Evolutionary conservation across 2,888 invertebrate genomes (phyloP), one percentile per base, ranked within the genome.

Genomic region (Apeira syringaria): DNA sequence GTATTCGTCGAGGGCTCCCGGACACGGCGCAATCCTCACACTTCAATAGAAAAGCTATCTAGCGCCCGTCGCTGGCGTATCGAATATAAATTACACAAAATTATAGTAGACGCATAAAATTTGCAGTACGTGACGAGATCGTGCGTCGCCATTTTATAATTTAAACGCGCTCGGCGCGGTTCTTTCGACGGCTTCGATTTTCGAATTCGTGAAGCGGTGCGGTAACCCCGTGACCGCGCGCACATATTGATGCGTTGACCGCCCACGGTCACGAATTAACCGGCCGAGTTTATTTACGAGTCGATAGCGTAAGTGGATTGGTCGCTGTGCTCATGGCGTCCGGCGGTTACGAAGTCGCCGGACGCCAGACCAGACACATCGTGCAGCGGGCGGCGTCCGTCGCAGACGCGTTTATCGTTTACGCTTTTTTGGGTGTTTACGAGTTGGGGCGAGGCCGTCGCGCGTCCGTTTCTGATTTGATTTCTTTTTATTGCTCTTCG

Each of bases 71-170:
- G 35, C 9, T 11, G 40, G 68, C 75, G 83, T 72, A 81, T 78
- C 79, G 88, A 85, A 88, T 88, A 85, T 86, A 85, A 86, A 88
- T 83, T 83, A 83, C 76, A 79, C 76, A 67, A 84, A 75, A 76
- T 77, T 75, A 76, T 77, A 74, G 74, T 67, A 75, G 73, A 70
- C 73, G 74, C 72, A 77, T 75, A 74, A 75, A 74, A 71, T 75
- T 74, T 61, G 73, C 77, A 66, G 61, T 61, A 65, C 71, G 68
- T 72, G 70, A 61, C 59, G 53, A 59, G 59, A 61, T 59, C 50
- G 56, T 54, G 39, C 56, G 68, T 62, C 72, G 77, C 74, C 75
- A 74, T 77, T 71, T 75, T 74, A 68, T 66, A 68, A 68, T 68
- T 61, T 53, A 48, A 74, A 64, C 65, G 61, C 57, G 60, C 31